Conservation (phyloP, 2,797 vertebrate species). For the Tamandua tetradactyla region DNA sequence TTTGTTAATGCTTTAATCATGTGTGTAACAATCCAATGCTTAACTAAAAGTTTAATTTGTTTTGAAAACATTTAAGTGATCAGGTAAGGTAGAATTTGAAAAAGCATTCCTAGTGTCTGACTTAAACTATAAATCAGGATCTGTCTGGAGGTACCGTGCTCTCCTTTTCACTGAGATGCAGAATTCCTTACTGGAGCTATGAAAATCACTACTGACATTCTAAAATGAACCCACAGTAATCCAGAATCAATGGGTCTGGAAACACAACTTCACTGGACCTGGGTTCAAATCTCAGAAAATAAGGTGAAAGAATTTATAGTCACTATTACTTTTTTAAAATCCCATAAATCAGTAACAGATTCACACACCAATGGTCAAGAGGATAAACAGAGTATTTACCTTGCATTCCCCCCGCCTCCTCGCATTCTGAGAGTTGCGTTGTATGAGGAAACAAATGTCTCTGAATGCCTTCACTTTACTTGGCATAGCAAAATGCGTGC, state of each 20-base stretch:
- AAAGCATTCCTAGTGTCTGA: too few species aligned
- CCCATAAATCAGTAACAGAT: fast-evolving
- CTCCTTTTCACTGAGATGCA: neutral
- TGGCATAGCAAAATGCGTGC: fast-evolving
- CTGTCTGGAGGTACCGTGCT: neutral
- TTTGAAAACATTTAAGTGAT: neutral
- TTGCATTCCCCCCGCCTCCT: too few species aligned
- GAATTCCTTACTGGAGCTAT: neutral
- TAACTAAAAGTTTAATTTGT: fast-evolving
- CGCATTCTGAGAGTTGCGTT: fast-evolving
- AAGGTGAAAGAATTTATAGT: neutral
- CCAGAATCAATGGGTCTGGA: neutral
- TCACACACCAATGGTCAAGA: too few species aligned
- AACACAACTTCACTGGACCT: neutral
- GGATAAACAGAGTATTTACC: fast-evolving
- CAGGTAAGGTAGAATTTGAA: neutral
- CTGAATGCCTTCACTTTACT: fast-evolving
- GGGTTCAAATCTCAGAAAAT: neutral
- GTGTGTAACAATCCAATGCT: fast-evolving
- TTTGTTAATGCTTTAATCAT: fast-evolving
- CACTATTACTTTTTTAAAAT: fast-evolving
- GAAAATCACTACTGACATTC: neutral
- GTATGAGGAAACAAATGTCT: neutral
- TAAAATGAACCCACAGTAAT: too few species aligned
- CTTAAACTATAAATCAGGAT: neutral